phyloP scores from a whole-genome alignment of 2,797 vertebrate species.

The Urocyon cinereoargenteus region DNA sequence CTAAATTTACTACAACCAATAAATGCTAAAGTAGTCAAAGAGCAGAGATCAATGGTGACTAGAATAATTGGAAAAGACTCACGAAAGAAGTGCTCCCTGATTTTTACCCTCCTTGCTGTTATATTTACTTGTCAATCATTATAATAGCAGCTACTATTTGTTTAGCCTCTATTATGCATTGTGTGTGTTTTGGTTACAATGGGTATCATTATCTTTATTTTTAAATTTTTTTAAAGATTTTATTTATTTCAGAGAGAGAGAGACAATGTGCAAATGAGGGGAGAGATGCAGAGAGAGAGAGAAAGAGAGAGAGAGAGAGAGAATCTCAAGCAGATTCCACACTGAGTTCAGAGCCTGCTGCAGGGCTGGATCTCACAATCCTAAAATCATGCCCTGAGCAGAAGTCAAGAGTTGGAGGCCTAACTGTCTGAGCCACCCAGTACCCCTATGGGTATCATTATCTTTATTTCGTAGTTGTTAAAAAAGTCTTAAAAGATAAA shows the following conservation, averaged over 20 bases:
- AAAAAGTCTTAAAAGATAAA: neutral
- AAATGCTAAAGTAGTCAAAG: neutral
- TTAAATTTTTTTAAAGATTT: neutral
- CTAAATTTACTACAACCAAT: neutral
- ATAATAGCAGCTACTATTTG: neutral
- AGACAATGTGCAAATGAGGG: neutral
- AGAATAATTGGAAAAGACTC: neutral
- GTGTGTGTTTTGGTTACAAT: neutral
- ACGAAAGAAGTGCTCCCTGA: neutral
- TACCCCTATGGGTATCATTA: neutral
- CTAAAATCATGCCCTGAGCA: neutral
- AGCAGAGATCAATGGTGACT: neutral
- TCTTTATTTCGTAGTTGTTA: neutral
- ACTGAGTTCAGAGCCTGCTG: neutral
- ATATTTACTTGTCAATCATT: neutral
- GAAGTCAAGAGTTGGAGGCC: neutral
- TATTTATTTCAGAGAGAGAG: neutral
- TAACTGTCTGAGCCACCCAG: neutral
- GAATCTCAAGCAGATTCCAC: neutral
- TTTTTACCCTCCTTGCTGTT: neutral
- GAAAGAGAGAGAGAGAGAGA: too few species aligned
- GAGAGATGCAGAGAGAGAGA: neutral
- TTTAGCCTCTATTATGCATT: neutral
- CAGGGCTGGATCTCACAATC: neutral
- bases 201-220: neutral